Conservation (phyloP, 2,113 vertebrate genomes). For the Daphoenositta chrysoptera region DNA sequence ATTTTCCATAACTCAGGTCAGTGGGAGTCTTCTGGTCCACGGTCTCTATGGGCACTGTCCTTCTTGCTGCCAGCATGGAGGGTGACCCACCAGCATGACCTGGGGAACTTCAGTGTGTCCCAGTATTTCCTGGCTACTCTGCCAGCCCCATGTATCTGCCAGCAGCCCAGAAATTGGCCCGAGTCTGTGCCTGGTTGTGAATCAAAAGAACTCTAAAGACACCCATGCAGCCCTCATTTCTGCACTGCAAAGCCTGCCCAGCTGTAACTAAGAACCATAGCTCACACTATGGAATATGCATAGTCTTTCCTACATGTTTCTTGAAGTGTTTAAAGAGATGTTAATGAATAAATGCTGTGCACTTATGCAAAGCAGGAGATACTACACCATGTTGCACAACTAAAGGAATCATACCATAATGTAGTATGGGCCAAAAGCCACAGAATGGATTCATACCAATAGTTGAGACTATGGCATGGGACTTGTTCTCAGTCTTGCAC, state of each 20-base stretch:
- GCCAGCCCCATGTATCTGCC: background rate
- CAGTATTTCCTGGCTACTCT: background rate
- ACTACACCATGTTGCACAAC: background rate
- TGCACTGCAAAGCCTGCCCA: background rate
- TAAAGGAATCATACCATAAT: background rate
- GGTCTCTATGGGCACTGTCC: background rate
- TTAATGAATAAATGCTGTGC: background rate
- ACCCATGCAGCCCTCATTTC: background rate
- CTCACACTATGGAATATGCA: background rate
- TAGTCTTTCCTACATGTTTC: background rate
- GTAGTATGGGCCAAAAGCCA: background rate
- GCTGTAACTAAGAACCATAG: background rate
- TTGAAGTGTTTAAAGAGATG: background rate
- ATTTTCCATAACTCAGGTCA: background rate
- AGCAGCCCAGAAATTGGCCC: background rate
- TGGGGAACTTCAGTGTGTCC: background rate
- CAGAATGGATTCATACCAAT: background rate
- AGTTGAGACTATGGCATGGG: fast-evolving
- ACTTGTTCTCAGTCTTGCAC: background rate
- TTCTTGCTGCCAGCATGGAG: background rate
- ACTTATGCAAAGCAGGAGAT: background rate
- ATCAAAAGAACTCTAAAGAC: background rate
- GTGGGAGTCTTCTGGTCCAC: background rate
- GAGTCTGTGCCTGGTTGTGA: background rate
- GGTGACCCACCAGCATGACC: background rate